Evolutionary conservation across 2,797 vertebrate species (phyloP).

Genomic region (Xenopus petersii): DNA sequence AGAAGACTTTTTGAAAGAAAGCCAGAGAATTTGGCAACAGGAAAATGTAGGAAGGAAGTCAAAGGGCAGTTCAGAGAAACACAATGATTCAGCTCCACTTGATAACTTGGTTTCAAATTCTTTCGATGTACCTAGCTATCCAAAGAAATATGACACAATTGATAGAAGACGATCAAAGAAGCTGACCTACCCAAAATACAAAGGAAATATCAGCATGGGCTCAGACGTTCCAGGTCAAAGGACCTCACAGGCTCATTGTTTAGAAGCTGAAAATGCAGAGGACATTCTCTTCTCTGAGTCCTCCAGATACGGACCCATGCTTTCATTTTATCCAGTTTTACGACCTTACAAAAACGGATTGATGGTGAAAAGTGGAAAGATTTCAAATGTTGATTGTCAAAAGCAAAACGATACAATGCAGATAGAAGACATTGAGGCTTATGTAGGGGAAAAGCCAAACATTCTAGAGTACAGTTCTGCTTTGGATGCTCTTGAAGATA

Average conservation of each 20-base stretch:
- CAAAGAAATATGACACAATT: conserved; percentile 81
- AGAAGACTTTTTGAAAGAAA: conserved; percentile 77
- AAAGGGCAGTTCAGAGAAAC: conserved; percentile 34
- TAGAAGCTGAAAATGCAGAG: conserved; percentile 30
- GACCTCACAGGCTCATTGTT: neutral
- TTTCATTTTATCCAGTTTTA: conserved; percentile 66
- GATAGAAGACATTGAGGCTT: conserved; percentile 50
- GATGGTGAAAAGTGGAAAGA: conserved; percentile 81
- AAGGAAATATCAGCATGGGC: conserved; percentile 54
- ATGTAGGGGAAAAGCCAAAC: conserved; percentile 50
- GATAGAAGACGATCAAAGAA: conserved; percentile 81
- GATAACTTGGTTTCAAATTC: conserved; percentile 56
- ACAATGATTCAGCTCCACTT: conserved; percentile 50
- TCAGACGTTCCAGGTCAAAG: neutral
- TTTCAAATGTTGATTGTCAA: conserved; percentile 63
- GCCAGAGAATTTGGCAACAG: conserved; percentile 77
- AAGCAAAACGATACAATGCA: conserved; percentile 32
- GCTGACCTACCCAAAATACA: conserved; percentile 57
- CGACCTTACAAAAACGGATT: conserved; percentile 80
- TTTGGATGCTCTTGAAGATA: conserved; percentile 62
- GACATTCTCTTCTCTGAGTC: conserved; percentile 38
- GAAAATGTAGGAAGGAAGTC: conserved; percentile 54
- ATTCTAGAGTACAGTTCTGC: conserved; percentile 40
- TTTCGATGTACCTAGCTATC: conserved; percentile 68
- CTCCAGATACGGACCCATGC: conserved; percentile 52